These are phyloP conservation scores for Gymnocephalus cernua DNA, from an alignment of 2,113 vertebrate genomes.

Conservation along the genomic window DNA sequence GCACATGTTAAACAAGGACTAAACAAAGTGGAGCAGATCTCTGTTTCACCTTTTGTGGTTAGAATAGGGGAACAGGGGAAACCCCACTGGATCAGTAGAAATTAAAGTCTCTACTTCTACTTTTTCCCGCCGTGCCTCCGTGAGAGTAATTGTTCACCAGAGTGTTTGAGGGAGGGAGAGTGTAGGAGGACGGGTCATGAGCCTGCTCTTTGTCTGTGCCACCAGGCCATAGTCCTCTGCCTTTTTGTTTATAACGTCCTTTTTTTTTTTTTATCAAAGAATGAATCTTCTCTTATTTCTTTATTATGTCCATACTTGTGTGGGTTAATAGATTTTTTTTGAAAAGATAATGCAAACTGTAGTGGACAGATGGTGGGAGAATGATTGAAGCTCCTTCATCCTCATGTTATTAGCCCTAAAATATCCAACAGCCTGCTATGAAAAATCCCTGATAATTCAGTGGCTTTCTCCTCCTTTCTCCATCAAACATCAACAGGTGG, in stretches of 20 bases:
- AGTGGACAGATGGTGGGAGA: slow-evolving; percentile 33
- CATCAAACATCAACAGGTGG: slow-evolving; percentile 69
- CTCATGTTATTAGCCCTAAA: slow-evolving; percentile 24
- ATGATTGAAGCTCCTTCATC: slow-evolving; percentile 26
- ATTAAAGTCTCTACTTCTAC: slow-evolving; percentile 38
- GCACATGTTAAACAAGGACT: background rate
- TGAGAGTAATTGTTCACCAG: slow-evolving; percentile 32
- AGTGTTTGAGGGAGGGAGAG: slow-evolving; percentile 50
- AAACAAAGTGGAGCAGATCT: slow-evolving; percentile 8
- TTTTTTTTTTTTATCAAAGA: background rate
- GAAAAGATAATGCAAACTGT: slow-evolving; percentile 6
- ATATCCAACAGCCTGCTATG: slow-evolving; percentile 17
- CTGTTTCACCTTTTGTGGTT: slow-evolving; percentile 11
- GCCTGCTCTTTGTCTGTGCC: slow-evolving; percentile 67
- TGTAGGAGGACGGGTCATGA: slow-evolving; percentile 75
- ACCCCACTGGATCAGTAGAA: background rate
- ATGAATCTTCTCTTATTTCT: slow-evolving; percentile 5
- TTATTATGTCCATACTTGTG: background rate
- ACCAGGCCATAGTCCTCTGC: slow-evolving; percentile 21
- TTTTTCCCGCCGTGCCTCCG: slow-evolving; percentile 44
- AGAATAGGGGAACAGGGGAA: background rate
- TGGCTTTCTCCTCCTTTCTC: slow-evolving; percentile 15
- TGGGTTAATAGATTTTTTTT: background rate
- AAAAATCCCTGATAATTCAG: slow-evolving; percentile 6
- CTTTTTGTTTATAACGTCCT: slow-evolving; percentile 19